These are phyloP conservation scores for Camponotus fellah DNA, from an alignment of 2,888 invertebrate genomes.

Conservation along the genomic window DNA sequence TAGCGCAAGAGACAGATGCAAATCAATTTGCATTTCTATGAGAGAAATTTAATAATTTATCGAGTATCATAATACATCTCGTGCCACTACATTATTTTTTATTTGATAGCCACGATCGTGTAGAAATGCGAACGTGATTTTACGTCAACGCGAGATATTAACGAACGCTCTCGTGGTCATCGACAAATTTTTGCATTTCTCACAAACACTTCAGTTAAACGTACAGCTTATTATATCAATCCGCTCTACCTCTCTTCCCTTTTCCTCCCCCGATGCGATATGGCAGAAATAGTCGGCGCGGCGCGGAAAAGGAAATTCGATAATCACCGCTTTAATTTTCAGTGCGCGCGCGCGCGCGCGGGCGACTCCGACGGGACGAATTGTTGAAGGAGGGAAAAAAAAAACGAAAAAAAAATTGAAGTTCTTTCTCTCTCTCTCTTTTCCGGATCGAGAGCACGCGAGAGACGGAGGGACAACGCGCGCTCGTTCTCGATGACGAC, in stretches of 20 bases:
- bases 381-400: slow-evolving; percentile 40
- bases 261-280: slow-evolving; percentile 19
- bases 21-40: background rate
- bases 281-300: slow-evolving; percentile 21
- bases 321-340: slow-evolving; percentile 70
- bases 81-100: slow-evolving; percentile 6
- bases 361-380: slow-evolving; percentile 50
- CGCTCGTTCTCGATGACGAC: slow-evolving; percentile 79
- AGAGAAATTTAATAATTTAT: slow-evolving; percentile 35
- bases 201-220: slow-evolving; percentile 37
- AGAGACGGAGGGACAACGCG: slow-evolving; percentile 29
- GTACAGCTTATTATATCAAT: slow-evolving; percentile 47
- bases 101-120: background rate
- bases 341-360: slow-evolving; percentile 57
- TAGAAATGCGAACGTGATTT: background rate
- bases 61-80: slow-evolving; percentile 15
- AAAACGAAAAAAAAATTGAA: slow-evolving; percentile 56
- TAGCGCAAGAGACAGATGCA: background rate
- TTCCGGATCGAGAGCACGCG: slow-evolving; percentile 20
- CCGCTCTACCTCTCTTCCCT: background rate
- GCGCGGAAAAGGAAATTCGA: slow-evolving; percentile 55
- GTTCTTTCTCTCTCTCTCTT: slow-evolving; percentile 2
- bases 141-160: slow-evolving; percentile 29
- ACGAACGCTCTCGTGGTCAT: background rate
- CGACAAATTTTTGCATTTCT: slow-evolving; percentile 29